Conservation (phyloP, 2,797 vertebrate genomes). For the Rhinogobio ventralis region DNA sequence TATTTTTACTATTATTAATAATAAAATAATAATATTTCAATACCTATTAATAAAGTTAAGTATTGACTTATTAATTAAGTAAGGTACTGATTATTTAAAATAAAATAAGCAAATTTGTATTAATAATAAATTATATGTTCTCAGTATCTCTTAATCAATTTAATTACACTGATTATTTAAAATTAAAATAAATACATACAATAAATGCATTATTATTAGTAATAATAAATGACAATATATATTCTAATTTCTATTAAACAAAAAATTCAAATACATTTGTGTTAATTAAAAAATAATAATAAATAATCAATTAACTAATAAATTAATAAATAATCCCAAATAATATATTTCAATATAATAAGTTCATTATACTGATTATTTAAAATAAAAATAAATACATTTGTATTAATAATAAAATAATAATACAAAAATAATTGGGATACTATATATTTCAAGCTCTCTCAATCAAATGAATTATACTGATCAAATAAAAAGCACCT, state of each 20-base stretch:
- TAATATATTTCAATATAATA: no score
- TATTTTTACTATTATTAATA: no score
- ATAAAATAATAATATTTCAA: background rate
- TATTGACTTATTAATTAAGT: background rate
- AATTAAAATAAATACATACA: no score
- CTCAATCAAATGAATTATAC: background rate
- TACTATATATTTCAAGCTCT: background rate
- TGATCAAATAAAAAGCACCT: background rate
- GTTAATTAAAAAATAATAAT: no score
- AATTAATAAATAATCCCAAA: no score
- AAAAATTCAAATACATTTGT: background rate
- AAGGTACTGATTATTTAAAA: background rate
- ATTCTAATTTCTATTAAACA: background rate
- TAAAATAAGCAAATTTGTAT: background rate
- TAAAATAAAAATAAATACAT: background rate
- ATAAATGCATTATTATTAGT: no score
- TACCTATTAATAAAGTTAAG: background rate
- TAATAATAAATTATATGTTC: background rate
- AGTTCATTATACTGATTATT: background rate
- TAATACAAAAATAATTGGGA: no score
- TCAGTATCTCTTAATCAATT: background rate
- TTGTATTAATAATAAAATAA: background rate
- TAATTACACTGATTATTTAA: no score
- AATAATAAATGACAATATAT: background rate
- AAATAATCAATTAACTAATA: no score